phyloP scores from a whole-genome alignment of 1,140 invertebrate genomes.

The Zaprionus davidi region DNA sequence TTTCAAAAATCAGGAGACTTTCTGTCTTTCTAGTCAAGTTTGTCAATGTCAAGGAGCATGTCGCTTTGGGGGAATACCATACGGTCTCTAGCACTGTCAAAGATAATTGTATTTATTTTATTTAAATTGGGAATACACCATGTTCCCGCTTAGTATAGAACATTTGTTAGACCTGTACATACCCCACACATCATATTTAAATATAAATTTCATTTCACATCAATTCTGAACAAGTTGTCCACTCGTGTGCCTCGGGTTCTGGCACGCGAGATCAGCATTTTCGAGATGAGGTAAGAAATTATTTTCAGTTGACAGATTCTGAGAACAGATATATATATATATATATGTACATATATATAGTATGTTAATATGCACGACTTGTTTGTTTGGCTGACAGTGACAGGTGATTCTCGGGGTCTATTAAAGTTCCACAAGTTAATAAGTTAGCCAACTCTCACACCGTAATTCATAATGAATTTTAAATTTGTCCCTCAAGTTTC shows the following conservation, averaged over 20 bases:
- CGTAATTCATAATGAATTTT: slow-evolving; percentile 42
- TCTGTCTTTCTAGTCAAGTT: not conserved
- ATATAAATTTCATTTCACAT: slow-evolving; percentile 30
- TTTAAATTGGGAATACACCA: slow-evolving; percentile 13
- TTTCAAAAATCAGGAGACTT: not conserved
- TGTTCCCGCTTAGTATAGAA: slow-evolving; percentile 18
- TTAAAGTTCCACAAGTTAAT: slow-evolving; percentile 6
- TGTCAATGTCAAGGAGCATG: slow-evolving; percentile 30
- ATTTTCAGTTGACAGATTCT: slow-evolving; percentile 36
- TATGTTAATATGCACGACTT: slow-evolving; percentile 12
- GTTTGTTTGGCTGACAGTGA: slow-evolving; percentile 5
- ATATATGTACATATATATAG: slow-evolving; percentile 8
- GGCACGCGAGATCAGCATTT: slow-evolving; percentile 49
- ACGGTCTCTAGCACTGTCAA: slow-evolving; percentile 5
- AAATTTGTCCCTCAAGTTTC: slow-evolving; percentile 19
- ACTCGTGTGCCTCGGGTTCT: slow-evolving; percentile 31
- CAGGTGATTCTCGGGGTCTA: slow-evolving; percentile 25
- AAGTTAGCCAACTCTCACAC: slow-evolving; percentile 19
- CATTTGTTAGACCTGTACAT: slow-evolving; percentile 14
- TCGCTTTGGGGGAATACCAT: slow-evolving; percentile 30
- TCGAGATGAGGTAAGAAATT: slow-evolving; percentile 51
- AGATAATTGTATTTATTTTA: slow-evolving; percentile 21
- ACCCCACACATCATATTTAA: slow-evolving; percentile 40
- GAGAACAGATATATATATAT: not conserved
- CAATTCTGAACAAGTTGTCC: slow-evolving; percentile 37